phyloP scores from a whole-genome alignment of 2,113 vertebrate genomes.

The Barnardius zonarius region DNA sequence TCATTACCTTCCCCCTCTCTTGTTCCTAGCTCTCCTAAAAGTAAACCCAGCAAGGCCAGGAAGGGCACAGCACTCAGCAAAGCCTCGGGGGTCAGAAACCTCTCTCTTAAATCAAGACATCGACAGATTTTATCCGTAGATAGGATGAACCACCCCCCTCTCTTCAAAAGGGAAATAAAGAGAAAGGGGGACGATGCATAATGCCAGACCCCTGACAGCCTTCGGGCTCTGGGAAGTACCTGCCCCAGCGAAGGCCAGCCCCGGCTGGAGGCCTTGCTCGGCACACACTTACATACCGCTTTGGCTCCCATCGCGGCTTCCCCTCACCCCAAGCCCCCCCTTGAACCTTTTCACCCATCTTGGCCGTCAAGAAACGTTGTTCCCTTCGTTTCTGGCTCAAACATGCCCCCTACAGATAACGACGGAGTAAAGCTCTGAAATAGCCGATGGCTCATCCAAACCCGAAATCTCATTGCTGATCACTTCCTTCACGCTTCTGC shows the following conservation, averaged over 20 bases:
- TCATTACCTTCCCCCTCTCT: neutral
- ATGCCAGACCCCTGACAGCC: neutral
- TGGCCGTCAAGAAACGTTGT: neutral
- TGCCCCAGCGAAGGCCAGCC: neutral
- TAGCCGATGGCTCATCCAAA: neutral
- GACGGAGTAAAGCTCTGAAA: neutral
- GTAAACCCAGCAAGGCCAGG: neutral
- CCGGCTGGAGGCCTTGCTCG: neutral
- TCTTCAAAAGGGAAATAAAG: neutral
- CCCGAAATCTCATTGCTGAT: neutral
- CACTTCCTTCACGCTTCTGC: neutral
- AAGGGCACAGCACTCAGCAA: neutral
- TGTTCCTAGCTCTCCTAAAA: accelerated
- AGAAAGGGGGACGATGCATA: accelerated
- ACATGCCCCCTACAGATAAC: neutral
- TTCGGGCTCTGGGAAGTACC: too few relatives aligned
- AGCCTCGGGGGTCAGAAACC: neutral
- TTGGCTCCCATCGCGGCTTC: neutral
- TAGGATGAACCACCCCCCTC: neutral
- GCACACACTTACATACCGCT: neutral
- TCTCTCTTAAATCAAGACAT: neutral
- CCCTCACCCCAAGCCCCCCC: neutral
- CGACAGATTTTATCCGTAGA: neutral
- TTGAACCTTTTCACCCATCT: neutral
- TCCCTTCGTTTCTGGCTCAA: neutral